Conservation (phyloP, 2,888 invertebrate genomes). For the Brenthis hecate region DNA sequence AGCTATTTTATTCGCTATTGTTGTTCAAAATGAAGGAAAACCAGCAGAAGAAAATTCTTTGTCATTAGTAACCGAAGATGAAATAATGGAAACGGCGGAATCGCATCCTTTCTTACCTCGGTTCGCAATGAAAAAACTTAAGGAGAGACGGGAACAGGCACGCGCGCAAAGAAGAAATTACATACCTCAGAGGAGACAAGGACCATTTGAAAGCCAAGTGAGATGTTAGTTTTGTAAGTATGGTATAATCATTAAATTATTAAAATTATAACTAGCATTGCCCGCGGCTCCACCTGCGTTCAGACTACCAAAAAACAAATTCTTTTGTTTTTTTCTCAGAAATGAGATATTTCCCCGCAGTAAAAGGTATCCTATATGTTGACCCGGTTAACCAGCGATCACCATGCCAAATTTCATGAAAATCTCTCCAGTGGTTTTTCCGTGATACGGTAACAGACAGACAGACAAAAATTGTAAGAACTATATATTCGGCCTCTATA, state of each 20-base stretch:
- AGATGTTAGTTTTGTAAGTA: constrained; percentile 35
- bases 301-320: too few relatives aligned
- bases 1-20: constrained; percentile 46
- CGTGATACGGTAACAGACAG: too few relatives aligned
- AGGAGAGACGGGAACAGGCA: constrained; percentile 61
- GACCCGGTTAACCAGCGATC: too few relatives aligned
- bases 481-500: too few relatives aligned
- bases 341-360: too few relatives aligned
- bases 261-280: too few relatives aligned
- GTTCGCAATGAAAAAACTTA: constrained; percentile 70
- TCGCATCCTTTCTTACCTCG: constrained; percentile 71
- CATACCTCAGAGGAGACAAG: constrained; percentile 40
- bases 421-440: too few relatives aligned
- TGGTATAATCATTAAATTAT: background rate
- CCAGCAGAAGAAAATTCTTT: constrained; percentile 48
- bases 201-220: constrained; percentile 20
- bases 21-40: constrained; percentile 48
- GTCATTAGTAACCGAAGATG: constrained; percentile 42
- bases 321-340: too few relatives aligned
- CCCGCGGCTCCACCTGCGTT: too few relatives aligned
- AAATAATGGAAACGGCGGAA: constrained; percentile 72
- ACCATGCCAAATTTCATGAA: too few relatives aligned
- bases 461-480: too few relatives aligned
- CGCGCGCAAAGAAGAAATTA: constrained; percentile 58
- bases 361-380: too few relatives aligned